Evolutionary conservation across 2,113 vertebrate species (phyloP).

Genomic region (Pituophis catenifer): DNA sequence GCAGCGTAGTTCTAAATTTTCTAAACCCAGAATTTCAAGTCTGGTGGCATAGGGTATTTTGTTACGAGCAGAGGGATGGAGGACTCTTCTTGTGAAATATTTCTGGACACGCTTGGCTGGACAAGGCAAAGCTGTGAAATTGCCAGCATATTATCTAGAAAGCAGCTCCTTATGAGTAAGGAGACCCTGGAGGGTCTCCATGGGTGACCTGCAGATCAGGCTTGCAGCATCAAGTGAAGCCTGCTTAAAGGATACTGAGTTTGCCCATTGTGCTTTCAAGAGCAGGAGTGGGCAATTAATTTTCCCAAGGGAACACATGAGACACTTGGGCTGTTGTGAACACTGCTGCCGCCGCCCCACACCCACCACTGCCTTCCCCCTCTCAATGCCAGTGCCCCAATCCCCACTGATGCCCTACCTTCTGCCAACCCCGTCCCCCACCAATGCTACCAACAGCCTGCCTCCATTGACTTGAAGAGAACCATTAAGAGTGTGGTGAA

Average conservation of each 20-base stretch:
- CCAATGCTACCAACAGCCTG: background rate
- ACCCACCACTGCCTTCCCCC: background rate
- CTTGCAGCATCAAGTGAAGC: background rate
- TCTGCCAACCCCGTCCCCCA: background rate
- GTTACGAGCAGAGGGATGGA: too few species aligned
- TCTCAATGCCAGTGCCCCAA: background rate
- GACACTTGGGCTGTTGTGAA: background rate
- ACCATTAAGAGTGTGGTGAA: background rate
- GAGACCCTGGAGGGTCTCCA: background rate
- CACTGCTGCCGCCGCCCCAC: background rate
- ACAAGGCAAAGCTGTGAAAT: background rate
- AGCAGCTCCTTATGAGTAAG: background rate
- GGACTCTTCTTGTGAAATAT: too few species aligned
- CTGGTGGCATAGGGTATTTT: too few species aligned
- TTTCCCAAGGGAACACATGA: background rate
- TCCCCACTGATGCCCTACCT: background rate
- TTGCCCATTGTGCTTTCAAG: background rate
- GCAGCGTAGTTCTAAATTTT: too few species aligned
- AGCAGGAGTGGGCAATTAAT: background rate
- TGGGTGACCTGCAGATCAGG: background rate
- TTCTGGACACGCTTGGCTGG: too few species aligned
- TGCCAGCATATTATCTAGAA: background rate
- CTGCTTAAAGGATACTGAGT: background rate
- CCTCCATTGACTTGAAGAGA: background rate
- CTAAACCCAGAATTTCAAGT: too few species aligned